A percentile compares a stretch with the other conserved stretches of the same genome.
Conservation (phyloP, 2,797 vertebrate species). For the Sebastiscus albofasciatus region DNA sequence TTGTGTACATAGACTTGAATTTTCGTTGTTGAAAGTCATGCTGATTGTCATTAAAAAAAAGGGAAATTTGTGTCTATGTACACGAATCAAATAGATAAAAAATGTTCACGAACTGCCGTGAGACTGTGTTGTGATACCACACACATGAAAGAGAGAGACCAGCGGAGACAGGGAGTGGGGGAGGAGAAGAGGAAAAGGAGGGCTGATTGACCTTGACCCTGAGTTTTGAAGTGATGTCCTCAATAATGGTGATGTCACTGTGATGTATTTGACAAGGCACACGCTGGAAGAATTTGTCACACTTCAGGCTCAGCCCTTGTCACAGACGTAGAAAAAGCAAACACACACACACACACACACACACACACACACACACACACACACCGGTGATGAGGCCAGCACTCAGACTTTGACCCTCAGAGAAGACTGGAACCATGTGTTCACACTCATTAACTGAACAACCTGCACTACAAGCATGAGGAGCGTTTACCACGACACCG, state of each 20-base stretch:
- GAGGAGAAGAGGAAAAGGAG: not conserved
- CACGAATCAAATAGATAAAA: no score
- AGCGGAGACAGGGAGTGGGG: not conserved
- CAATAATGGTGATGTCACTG: conserved; percentile 37
- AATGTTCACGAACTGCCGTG: no score
- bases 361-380: conserved; percentile 1
- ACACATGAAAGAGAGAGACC: not conserved
- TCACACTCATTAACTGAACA: conserved; percentile 40
- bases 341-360: conserved; percentile 5
- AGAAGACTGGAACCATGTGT: conserved; percentile 9
- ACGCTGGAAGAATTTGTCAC: conserved; percentile 22
- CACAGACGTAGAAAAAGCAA: not conserved
- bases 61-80: no score
- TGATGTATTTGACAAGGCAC: conserved; percentile 18
- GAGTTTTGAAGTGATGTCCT: conserved; percentile 22
- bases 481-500: not conserved
- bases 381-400: conserved; percentile 1
- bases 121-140: not conserved
- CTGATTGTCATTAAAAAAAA: no score
- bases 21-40: no score
- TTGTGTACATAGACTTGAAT: no score
- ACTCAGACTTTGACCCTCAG: conserved; percentile 2
- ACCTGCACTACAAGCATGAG: conserved; percentile 10
- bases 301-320: conserved; percentile 17
- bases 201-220: conserved; percentile 51